Conservation (phyloP, 2,888 invertebrate species). For the Cheilosia impressa region DNA sequence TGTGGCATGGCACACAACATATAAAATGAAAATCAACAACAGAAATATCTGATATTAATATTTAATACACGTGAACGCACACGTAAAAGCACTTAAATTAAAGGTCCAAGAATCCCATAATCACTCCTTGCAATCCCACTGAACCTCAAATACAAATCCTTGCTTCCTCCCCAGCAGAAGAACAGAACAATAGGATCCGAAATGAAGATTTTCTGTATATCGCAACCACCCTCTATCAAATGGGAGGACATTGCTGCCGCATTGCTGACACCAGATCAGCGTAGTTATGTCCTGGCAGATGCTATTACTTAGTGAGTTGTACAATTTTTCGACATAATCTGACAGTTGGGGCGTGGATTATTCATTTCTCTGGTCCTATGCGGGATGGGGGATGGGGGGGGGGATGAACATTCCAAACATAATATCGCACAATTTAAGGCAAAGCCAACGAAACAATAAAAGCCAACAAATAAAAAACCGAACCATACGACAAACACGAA, state of each 20-base stretch:
- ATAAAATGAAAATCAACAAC: constrained; percentile 42
- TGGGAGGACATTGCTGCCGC: constrained; percentile 48
- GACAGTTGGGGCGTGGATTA: constrained; percentile 69
- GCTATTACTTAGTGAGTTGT: constrained; percentile 71
- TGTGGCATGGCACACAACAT: not conserved
- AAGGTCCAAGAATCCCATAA: constrained; percentile 61
- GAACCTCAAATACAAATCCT: constrained; percentile 6
- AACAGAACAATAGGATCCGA: constrained; percentile 38
- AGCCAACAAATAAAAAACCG: constrained; percentile 31
- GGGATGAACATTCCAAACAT: constrained; percentile 47
- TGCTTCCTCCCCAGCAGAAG: not conserved
- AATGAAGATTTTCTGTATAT: constrained; percentile 41
- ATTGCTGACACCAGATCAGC: constrained; percentile 63
- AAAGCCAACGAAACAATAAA: constrained; percentile 64
- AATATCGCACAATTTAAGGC: constrained; percentile 50
- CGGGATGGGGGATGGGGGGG: not conserved
- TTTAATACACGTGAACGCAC: constrained; percentile 71
- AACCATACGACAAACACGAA: not conserved
- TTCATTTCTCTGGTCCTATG: constrained; percentile 5
- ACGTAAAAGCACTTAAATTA: constrained; percentile 75
- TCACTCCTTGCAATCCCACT: constrained; percentile 29
- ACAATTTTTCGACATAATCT: constrained; percentile 73
- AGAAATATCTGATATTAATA: constrained; percentile 66
- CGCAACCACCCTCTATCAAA: constrained; percentile 29
- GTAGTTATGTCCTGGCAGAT: constrained; percentile 63